Conservation (phyloP, 2,888 invertebrate species). For the Candidula unifasciata region DNA sequence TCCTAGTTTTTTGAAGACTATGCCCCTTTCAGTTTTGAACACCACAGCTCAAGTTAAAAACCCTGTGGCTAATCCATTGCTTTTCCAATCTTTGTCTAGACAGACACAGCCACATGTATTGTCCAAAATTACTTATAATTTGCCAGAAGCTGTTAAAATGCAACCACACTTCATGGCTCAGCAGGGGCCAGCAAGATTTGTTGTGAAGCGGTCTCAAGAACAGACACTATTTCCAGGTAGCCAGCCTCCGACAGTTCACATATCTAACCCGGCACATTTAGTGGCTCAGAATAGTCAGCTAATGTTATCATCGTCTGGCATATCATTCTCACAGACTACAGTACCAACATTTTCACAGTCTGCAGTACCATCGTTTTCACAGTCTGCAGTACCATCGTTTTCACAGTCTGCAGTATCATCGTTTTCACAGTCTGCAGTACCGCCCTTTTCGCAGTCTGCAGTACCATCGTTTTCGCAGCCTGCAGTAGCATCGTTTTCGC, state of each 20-base stretch:
- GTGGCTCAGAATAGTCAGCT: background rate
- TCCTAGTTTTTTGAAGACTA: background rate
- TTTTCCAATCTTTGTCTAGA: background rate
- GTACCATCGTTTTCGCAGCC: too few species aligned
- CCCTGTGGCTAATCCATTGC: background rate
- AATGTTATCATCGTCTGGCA: background rate
- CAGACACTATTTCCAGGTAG: slow-evolving; percentile 18
- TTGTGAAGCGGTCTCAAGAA: slow-evolving; percentile 22
- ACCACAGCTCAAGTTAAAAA: background rate
- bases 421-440: too few species aligned
- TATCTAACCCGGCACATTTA: background rate
- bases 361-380: background rate
- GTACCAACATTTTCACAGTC: background rate
- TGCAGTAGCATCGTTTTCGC: too few species aligned
- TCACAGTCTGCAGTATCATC: too few species aligned
- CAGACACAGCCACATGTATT: background rate
- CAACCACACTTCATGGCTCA: slow-evolving; percentile 10
- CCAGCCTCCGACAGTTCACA: background rate
- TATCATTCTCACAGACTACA: background rate
- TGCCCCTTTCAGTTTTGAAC: slow-evolving; percentile 14
- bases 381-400: too few species aligned
- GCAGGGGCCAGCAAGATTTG: background rate
- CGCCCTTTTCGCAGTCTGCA: too few species aligned
- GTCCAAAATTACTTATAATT: slow-evolving; percentile 11
- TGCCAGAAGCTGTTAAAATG: background rate